These are phyloP conservation scores for Rhingia rostrata DNA, from an alignment of 2,888 invertebrate species.

Conservation along the genomic window DNA sequence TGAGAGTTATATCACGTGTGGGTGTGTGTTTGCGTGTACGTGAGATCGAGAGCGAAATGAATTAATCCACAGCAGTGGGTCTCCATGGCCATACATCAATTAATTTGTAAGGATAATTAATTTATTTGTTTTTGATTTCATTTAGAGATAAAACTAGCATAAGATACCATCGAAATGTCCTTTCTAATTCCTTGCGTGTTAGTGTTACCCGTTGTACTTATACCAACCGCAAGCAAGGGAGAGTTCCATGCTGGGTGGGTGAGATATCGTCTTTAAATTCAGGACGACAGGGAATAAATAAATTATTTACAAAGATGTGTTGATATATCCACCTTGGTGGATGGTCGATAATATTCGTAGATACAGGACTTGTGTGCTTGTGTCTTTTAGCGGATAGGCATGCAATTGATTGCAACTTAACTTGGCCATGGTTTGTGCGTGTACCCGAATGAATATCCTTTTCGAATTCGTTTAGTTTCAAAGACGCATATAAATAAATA, in stretches of 20 bases:
- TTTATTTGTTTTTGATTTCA: constrained; percentile 52
- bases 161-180: constrained; percentile 30
- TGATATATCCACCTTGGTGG: constrained; percentile 21
- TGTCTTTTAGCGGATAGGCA: too few relatives aligned
- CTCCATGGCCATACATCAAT: constrained; percentile 65
- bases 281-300: constrained; percentile 37
- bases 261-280: constrained; percentile 21
- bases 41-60: constrained; percentile 28
- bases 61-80: constrained; percentile 12
- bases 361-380: too few relatives aligned
- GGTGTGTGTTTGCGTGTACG: constrained; percentile 12
- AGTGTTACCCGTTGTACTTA: not conserved
- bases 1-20: constrained; percentile 25
- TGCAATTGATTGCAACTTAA: not conserved
- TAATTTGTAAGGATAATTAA: constrained; percentile 71
- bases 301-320: constrained; percentile 46
- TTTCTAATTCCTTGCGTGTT: not conserved
- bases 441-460: too few relatives aligned
- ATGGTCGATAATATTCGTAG: not conserved
- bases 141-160: constrained; percentile 9
- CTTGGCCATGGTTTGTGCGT: too few relatives aligned
- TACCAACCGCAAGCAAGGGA: not conserved
- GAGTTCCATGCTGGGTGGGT: not conserved
- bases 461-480: too few relatives aligned
- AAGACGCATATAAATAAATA: too few relatives aligned